These are phyloP conservation scores for Caenorhabditis doughertyi DNA, from an alignment of 2,888 invertebrate genomes.

Conservation along the genomic window DNA sequence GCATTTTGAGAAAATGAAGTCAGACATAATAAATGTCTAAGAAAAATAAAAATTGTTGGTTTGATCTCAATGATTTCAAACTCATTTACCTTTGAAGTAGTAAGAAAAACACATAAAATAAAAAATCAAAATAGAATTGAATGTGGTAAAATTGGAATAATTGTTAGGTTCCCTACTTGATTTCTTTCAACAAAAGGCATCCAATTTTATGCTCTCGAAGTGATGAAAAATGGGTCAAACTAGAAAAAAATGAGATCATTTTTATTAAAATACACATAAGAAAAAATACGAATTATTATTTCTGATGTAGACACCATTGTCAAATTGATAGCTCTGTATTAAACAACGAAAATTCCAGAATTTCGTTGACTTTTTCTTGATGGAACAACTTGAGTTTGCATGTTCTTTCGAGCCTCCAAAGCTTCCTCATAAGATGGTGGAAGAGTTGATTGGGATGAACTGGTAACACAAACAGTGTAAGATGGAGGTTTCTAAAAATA, in stretches of 20 bases:
- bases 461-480: constrained; percentile 51
- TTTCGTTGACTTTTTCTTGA: constrained; percentile 30
- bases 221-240: neutral
- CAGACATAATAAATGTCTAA: neutral
- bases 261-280: constrained; percentile 24
- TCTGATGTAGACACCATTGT: constrained; percentile 16
- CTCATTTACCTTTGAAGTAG: constrained; percentile 2
- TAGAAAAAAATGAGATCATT: constrained; percentile 16
- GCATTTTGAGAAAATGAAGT: constrained; percentile 5
- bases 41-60: neutral
- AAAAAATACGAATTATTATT: constrained; percentile 21
- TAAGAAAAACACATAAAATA: constrained; percentile 1
- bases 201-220: neutral
- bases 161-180: neutral
- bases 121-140: neutral
- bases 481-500: constrained; percentile 59
- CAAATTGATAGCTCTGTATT: neutral
- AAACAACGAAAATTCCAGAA: constrained; percentile 39
- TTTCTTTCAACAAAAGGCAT: neutral
- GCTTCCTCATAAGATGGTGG: constrained; percentile 63
- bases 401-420: constrained; percentile 38
- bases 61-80: constrained; percentile 7
- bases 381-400: constrained; percentile 34
- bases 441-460: constrained; percentile 29
- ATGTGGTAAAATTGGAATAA: neutral